A percentile compares a stretch with the other conserved stretches of the same genome.
Conservation (phyloP, 2,888 invertebrate species). For the Caenorhabditis virilis region DNA sequence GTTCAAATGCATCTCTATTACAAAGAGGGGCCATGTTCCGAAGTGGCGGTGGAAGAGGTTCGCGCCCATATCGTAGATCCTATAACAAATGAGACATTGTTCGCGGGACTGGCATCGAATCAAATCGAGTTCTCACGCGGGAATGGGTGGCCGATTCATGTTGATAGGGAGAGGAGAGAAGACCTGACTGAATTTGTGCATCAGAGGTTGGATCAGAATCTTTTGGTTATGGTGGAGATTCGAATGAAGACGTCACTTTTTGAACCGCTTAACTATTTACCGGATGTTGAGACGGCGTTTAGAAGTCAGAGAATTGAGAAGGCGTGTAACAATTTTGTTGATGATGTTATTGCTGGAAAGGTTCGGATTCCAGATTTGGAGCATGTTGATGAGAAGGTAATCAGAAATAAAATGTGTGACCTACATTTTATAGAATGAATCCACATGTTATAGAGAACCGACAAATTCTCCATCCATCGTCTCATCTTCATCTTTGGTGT, state of each 20-base stretch:
- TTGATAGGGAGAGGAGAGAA: conserved; percentile 37
- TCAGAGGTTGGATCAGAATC: conserved; percentile 49
- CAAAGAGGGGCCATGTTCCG: conserved; percentile 64
- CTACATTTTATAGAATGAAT: not conserved
- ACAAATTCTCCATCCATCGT: conserved; percentile 57
- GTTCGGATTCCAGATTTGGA: conserved; percentile 43
- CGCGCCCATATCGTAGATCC: conserved; percentile 37
- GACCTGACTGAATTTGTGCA: conserved; percentile 60
- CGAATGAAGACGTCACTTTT: conserved; percentile 52
- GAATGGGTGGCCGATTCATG: conserved; percentile 60
- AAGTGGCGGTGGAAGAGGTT: conserved; percentile 57
- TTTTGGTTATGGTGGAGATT: conserved; percentile 56
- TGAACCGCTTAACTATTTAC: conserved; percentile 62
- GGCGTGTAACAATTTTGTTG: conserved; percentile 53
- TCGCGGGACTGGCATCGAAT: conserved; percentile 24
- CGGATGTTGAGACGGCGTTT: conserved; percentile 53
- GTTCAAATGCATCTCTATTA: conserved; percentile 63
- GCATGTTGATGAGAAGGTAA: conserved; percentile 28
- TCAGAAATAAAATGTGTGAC: not conserved
- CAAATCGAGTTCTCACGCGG: conserved; percentile 42
- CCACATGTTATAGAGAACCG: conserved; percentile 14
- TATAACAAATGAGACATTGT: conserved; percentile 28
- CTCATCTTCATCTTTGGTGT: conserved; percentile 57
- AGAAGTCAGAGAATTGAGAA: conserved; percentile 50
- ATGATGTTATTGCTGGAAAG: conserved; percentile 40